Conservation (phyloP, 2,113 vertebrate species). For the Nothocercus julius region DNA sequence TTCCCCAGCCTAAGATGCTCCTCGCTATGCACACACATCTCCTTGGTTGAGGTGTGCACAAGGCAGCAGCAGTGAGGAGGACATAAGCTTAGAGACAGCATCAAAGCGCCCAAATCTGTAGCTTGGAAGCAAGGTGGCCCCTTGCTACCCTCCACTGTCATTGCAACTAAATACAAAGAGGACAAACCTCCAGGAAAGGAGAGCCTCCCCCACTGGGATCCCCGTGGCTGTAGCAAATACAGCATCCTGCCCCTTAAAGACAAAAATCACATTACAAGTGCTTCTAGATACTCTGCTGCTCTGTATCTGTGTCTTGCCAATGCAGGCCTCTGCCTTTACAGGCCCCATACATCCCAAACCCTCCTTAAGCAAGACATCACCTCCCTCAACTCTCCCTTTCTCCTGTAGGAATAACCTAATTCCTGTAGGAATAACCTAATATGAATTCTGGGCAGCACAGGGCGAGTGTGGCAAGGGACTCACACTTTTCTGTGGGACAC, state of each 20-base stretch:
- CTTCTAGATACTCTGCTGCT: not conserved
- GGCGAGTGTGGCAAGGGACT: not conserved
- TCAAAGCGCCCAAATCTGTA: not conserved
- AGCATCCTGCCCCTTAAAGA: not conserved
- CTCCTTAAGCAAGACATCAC: not conserved
- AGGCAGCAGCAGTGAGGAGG: not conserved
- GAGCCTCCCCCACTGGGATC: fast-evolving
- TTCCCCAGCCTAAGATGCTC: not conserved
- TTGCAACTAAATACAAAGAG: not conserved
- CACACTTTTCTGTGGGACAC: not conserved
- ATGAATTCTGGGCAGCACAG: not conserved
- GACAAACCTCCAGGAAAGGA: not conserved
- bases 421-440: not conserved
- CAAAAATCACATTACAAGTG: fast-evolving
- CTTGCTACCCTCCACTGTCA: not conserved
- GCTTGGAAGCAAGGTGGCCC: not conserved
- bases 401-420: not conserved
- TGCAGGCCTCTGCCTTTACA: not conserved
- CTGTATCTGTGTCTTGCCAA: fast-evolving
- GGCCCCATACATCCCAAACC: not conserved
- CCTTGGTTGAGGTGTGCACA: not conserved
- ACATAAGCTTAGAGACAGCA: fast-evolving
- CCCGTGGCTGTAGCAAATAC: not conserved
- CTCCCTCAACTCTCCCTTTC: not conserved
- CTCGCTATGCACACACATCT: fast-evolving